Conservation (phyloP, 2,113 vertebrate species). For the Ictalurus punctatus region DNA sequence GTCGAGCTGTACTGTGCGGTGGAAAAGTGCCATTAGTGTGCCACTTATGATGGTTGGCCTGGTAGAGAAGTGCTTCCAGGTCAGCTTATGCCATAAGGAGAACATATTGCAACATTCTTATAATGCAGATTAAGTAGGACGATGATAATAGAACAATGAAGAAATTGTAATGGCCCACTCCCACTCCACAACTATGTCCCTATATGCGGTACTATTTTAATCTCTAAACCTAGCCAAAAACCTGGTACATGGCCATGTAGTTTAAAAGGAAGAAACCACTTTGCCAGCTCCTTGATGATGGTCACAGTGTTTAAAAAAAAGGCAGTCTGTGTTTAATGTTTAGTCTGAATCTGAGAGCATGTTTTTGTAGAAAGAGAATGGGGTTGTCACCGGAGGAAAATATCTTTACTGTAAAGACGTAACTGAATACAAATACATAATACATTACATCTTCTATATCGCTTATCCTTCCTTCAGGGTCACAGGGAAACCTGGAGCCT, state of each 20-base stretch:
- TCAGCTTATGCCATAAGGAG: slow-evolving; percentile 62
- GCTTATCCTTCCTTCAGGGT: too few relatives aligned
- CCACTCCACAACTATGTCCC: neutral
- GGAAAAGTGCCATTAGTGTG: slow-evolving; percentile 45
- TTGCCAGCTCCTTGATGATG: neutral
- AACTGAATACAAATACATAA: neutral
- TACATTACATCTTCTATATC: too few relatives aligned
- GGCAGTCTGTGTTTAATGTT: neutral
- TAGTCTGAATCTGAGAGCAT: neutral
- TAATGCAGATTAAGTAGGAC: slow-evolving; percentile 16
- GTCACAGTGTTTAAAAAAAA: neutral
- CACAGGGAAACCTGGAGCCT: too few relatives aligned
- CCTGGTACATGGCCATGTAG: too few relatives aligned
- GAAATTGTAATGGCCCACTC: neutral
- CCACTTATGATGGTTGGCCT: slow-evolving; percentile 77
- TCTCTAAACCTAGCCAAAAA: neutral
- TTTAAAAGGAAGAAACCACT: neutral
- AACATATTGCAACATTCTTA: slow-evolving; percentile 64
- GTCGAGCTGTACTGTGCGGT: too few relatives aligned
- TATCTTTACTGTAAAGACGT: neutral
- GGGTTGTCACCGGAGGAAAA: neutral
- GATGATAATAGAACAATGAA: neutral
- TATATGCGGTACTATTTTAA: neutral
- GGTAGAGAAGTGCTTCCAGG: slow-evolving; percentile 68
- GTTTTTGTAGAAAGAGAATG: neutral